These are phyloP conservation scores for Equus przewalskii DNA, from an alignment of 2,113 vertebrate species.

Conservation along the genomic window DNA sequence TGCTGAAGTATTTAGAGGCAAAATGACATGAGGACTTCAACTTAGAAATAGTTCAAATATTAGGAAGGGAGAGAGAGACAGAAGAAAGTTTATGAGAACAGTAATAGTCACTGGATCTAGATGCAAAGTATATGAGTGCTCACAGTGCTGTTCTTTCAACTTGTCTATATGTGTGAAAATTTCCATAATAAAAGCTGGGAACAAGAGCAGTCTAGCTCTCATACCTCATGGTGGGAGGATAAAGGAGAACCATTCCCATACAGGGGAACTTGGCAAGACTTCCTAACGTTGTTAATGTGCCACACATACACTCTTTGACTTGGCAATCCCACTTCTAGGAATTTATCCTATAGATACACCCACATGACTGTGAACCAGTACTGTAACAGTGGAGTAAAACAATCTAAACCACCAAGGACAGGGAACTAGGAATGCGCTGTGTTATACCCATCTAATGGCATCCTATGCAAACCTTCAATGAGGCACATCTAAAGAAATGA, in stretches of 20 bases:
- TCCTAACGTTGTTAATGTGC: not conserved
- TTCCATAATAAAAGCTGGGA: not conserved
- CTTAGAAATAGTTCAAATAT: constrained; percentile 39
- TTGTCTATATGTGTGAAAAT: not conserved
- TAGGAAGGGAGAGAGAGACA: not conserved
- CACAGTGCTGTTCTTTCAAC: not conserved
- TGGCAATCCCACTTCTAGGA: not conserved
- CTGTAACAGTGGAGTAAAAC: not conserved
- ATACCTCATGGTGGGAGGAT: not conserved
- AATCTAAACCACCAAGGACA: not conserved
- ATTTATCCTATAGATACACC: not conserved
- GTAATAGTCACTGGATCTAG: not conserved
- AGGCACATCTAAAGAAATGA: not conserved
- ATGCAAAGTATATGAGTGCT: not conserved
- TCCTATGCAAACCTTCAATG: not conserved
- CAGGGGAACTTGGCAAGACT: not conserved
- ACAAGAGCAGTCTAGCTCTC: not conserved
- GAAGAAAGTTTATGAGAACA: not conserved
- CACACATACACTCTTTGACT: not conserved
- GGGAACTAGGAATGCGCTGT: not conserved
- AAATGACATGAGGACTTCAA: constrained; percentile 11
- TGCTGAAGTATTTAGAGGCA: not conserved
- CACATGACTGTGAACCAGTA: not conserved
- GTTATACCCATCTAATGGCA: not conserved
- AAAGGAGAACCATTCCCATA: not conserved